Conservation (phyloP, 2,888 invertebrate genomes). For the Ennomos fuscantarius region DNA sequence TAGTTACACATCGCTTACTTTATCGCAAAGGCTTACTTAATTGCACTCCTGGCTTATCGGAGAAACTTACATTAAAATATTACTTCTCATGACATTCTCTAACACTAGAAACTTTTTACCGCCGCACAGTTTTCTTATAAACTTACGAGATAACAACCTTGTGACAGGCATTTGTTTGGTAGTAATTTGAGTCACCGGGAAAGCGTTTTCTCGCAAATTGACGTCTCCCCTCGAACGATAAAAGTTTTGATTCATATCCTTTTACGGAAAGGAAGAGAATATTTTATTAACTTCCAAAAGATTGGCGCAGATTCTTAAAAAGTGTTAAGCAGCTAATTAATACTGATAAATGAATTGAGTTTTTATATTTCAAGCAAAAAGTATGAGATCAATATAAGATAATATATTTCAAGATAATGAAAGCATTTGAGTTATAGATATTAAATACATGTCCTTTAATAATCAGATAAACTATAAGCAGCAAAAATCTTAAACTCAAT, state of each 20-base stretch:
- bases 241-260: slow-evolving; percentile 73
- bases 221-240: slow-evolving; percentile 66
- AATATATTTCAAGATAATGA: too few relatives aligned
- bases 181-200: slow-evolving; percentile 67
- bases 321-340: slow-evolving; percentile 3
- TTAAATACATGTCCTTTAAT: too few relatives aligned
- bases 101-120: slow-evolving; percentile 48
- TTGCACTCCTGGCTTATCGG: slow-evolving; percentile 18
- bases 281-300: slow-evolving; percentile 20
- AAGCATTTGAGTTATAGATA: too few relatives aligned
- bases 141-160: slow-evolving; percentile 68
- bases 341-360: too few relatives aligned
- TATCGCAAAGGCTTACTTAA: slow-evolving; percentile 16
- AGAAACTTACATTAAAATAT: slow-evolving; percentile 37
- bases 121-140: slow-evolving; percentile 59
- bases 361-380: too few relatives aligned
- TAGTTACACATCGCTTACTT: slow-evolving; percentile 34
- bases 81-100: slow-evolving; percentile 38
- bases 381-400: too few relatives aligned
- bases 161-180: slow-evolving; percentile 71
- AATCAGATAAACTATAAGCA: too few relatives aligned
- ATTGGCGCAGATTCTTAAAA: slow-evolving; percentile 10
- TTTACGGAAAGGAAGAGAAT: slow-evolving; percentile 42
- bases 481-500: too few relatives aligned
- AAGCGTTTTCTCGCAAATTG: slow-evolving; percentile 72